Base-by-base conservation (phyloP, 2,888 invertebrate species). In the Cheilosia vulpina region DNA sequence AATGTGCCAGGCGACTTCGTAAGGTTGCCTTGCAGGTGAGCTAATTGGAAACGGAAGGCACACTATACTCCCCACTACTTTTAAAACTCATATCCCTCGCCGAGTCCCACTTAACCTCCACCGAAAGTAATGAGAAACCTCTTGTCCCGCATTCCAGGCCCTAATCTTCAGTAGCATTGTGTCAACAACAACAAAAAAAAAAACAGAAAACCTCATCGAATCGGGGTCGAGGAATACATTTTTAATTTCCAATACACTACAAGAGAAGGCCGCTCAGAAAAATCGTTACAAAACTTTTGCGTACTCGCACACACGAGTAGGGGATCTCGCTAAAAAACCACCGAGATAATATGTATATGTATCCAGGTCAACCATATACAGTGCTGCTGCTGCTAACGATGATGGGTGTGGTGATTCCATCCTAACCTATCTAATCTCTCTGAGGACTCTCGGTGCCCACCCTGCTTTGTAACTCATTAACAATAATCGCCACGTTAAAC, bases 401-500 rank as follows among this genome's bases (percentile, higher is more conserved):
- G 69, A 78, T 78, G 80, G 80, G 85, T 76, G 85, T 85, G 80
- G 80, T 76, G 80, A 80, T 81, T 81, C 62, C 72, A 85, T 80
- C 66, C 65, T 84, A 76, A 84, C 84, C 80, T 84, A 80, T 85
- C 85, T 85, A 85, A 85, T 85, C 85, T 81, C 68, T 85, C 66
- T 52, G 31, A 81, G 76, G 81, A 57, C 85, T 63, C 81, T 85
- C 60, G 47, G 43, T 53, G 53, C 58, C 66, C 34, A 11, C 63
- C 77, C 69, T 57, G 63, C 68, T 75, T 76, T 81, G 85, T 76
- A 85, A 81, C 85, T 85, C 81, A 81, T 85, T 85, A 85, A 85
- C 81, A 81, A 85, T 85, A 81, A 85, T 85, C 85, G 85, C 81
- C 71, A 77, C 81, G 81, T 81, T 81, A 85, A 81, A 85, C 85